phyloP scores from a whole-genome alignment of 2,113 vertebrate genomes.

The Ibidorhyncha struthersii region DNA sequence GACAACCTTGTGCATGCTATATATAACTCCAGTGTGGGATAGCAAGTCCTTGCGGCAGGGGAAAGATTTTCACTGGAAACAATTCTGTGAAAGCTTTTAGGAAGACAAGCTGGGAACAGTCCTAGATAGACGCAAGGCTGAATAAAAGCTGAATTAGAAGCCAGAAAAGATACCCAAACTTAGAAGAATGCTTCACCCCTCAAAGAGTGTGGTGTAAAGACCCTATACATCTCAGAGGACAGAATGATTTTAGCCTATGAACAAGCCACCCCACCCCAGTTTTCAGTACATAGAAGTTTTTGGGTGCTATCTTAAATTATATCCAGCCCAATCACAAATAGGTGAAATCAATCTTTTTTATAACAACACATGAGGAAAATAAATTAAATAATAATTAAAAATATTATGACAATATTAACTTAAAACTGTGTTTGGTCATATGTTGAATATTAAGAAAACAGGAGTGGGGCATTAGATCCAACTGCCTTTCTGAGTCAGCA shows the following conservation, averaged over 20 bases:
- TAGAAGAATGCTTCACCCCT: background rate
- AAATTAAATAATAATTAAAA: background rate
- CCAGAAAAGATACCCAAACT: background rate
- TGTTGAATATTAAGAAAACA: background rate
- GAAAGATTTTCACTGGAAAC: conserved; percentile 7
- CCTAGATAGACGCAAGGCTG: background rate
- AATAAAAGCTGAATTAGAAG: background rate
- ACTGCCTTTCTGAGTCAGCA: background rate
- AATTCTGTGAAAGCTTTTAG: conserved; percentile 1
- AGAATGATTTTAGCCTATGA: background rate
- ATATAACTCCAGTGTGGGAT: conserved; percentile 22
- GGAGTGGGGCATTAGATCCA: background rate
- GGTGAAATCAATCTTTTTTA: background rate
- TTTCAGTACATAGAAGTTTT: background rate
- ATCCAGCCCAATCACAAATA: background rate
- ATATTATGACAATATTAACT: background rate
- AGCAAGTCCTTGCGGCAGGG: background rate
- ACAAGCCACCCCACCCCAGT: background rate
- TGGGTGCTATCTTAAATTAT: background rate
- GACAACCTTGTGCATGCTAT: conserved; percentile 1
- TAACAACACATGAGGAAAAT: background rate
- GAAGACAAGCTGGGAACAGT: background rate
- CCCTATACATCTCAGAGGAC: background rate
- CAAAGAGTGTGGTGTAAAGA: background rate
- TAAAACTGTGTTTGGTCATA: background rate